These are phyloP conservation scores for Apis dorsata DNA, from an alignment of 1,140 invertebrate genomes.

Conservation along the genomic window DNA sequence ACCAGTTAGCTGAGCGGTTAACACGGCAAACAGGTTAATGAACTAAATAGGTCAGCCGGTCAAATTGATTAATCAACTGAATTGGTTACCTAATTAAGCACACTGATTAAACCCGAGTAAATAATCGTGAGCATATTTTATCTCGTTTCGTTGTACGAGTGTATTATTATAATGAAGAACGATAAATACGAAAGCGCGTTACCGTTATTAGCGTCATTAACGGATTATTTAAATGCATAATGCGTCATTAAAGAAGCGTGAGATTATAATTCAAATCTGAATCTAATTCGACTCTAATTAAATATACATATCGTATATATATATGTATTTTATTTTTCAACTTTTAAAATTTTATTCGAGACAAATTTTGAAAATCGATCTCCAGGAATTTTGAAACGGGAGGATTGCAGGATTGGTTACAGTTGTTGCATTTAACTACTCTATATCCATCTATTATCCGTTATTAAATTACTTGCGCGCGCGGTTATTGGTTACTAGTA, in stretches of 20 bases:
- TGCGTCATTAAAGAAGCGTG: not conserved
- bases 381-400: not conserved
- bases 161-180: slow-evolving; percentile 5
- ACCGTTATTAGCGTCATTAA: not conserved
- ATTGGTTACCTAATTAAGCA: slow-evolving; percentile 40
- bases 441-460: not conserved
- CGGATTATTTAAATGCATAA: not conserved
- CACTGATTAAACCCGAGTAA: slow-evolving; percentile 21
- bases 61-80: slow-evolving; percentile 45
- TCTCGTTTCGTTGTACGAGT: not conserved
- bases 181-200: not conserved
- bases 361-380: not conserved
- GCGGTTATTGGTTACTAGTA: not conserved
- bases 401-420: not conserved
- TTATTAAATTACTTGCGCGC: not conserved
- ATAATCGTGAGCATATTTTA: slow-evolving; percentile 16
- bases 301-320: too few species aligned
- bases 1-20: slow-evolving; percentile 13
- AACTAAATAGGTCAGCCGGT: slow-evolving; percentile 37
- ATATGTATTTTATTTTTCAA: too few species aligned
- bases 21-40: slow-evolving; percentile 39
- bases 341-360: not conserved
- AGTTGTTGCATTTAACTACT: not conserved
- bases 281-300: too few species aligned
- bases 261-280: too few species aligned